Conservation (phyloP, 2,888 invertebrate genomes). For the Meghimatium bilineatum region DNA sequence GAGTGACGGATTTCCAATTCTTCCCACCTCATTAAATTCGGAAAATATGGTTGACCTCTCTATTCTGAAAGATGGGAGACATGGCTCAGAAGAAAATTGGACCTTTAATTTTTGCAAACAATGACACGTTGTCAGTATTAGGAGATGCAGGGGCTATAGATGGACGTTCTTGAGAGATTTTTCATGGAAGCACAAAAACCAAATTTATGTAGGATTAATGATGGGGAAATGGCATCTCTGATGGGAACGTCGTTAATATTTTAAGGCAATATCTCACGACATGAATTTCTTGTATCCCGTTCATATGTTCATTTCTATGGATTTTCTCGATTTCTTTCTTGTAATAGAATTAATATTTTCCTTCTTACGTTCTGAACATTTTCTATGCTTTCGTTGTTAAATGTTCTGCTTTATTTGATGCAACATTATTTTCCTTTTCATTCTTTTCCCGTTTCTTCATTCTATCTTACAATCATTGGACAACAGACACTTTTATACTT, state of each 20-base stretch:
- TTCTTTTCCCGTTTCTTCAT: too few relatives aligned
- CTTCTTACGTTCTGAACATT: too few relatives aligned
- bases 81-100: constrained; percentile 22
- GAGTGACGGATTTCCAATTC: constrained; percentile 36
- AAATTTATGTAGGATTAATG: constrained; percentile 32
- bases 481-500: too few relatives aligned
- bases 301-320: background rate
- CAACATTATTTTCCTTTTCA: too few relatives aligned
- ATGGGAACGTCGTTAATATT: constrained; percentile 18
- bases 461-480: too few relatives aligned
- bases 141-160: constrained; percentile 21
- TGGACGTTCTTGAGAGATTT: constrained; percentile 11
- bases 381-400: too few relatives aligned
- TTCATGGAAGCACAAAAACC: background rate
- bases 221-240: constrained; percentile 26
- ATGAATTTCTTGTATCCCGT: background rate
- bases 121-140: constrained; percentile 37
- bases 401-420: too few relatives aligned
- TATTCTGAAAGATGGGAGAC: constrained; percentile 20
- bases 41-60: constrained; percentile 38
- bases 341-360: background rate
- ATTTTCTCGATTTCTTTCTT: background rate
- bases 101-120: constrained; percentile 38
- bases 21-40: constrained; percentile 36
- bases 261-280: constrained; percentile 15